phyloP scores from a whole-genome alignment of 2,113 vertebrate genomes.

The Cinclus mexicanus region DNA sequence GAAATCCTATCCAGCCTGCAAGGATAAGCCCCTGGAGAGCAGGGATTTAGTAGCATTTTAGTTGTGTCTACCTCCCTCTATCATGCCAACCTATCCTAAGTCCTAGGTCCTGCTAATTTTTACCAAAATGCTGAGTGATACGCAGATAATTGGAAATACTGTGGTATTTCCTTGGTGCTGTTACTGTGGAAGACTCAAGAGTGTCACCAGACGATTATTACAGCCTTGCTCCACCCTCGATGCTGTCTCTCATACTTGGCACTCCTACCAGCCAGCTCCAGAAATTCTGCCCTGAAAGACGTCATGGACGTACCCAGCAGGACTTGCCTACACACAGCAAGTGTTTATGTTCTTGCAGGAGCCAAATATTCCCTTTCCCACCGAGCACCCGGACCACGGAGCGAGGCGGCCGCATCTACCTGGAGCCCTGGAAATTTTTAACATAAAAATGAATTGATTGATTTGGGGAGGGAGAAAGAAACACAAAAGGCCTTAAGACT shows the following conservation, averaged over 20 bases:
- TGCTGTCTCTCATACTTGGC: background rate
- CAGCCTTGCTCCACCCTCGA: background rate
- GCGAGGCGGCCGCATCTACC: accelerated
- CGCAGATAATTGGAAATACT: background rate
- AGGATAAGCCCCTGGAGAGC: background rate
- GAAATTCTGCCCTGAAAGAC: background rate
- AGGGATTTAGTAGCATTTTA: background rate
- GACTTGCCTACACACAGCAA: background rate
- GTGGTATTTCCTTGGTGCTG: background rate
- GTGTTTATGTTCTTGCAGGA: background rate
- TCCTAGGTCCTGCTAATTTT: background rate
- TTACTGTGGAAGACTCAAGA: background rate
- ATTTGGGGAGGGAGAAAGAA: background rate
- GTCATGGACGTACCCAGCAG: background rate
- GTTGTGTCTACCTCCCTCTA: background rate
- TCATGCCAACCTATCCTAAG: background rate
- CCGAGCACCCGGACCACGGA: accelerated
- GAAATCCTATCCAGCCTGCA: background rate
- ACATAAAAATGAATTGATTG: background rate
- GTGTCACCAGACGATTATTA: background rate
- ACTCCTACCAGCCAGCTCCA: accelerated
- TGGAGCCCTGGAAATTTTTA: background rate
- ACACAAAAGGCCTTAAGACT: constrained; percentile 48
- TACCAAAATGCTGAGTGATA: background rate
- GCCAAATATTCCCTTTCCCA: background rate